Conservation (phyloP, 92 coral and sea anemone genomes). For the Bergia puertoricense region DNA sequence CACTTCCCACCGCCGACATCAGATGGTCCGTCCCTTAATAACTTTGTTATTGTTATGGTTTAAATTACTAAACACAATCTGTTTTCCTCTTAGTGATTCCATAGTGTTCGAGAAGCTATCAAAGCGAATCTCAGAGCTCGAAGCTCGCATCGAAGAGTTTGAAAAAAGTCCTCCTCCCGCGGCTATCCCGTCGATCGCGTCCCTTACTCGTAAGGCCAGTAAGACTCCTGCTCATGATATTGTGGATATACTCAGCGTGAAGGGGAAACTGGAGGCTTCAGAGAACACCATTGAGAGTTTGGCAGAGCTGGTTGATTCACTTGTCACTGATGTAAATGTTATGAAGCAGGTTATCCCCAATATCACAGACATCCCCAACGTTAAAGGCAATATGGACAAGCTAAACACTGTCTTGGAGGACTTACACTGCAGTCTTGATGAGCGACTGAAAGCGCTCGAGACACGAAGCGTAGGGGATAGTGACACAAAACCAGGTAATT, state of each 20-base stretch:
- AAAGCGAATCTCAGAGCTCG: conserved; percentile 69
- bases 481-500: neutral
- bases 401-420: conserved; percentile 20
- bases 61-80: neutral
- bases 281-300: conserved; percentile 81
- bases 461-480: neutral
- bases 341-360: conserved; percentile 54
- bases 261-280: conserved; percentile 78
- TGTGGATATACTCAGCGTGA: conserved; percentile 77
- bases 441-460: conserved; percentile 23
- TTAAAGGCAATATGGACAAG: neutral
- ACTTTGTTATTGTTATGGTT: no score
- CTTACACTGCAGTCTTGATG: neutral
- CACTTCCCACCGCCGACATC: no score
- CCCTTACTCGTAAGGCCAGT: conserved; percentile 74
- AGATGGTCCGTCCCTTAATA: no score
- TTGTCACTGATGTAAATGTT: conserved; percentile 63
- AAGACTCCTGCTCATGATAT: conserved; percentile 95
- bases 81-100: conserved; percentile 39
- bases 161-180: conserved; percentile 54
- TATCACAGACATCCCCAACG: conserved; percentile 17
- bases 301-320: conserved; percentile 81
- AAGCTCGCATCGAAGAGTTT: conserved; percentile 75
- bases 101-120: conserved; percentile 55
- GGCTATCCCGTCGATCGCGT: conserved; percentile 63